Evolutionary conservation across 2,113 vertebrate genomes (phyloP).

Genomic region (Aphelocoma coerulescens): DNA sequence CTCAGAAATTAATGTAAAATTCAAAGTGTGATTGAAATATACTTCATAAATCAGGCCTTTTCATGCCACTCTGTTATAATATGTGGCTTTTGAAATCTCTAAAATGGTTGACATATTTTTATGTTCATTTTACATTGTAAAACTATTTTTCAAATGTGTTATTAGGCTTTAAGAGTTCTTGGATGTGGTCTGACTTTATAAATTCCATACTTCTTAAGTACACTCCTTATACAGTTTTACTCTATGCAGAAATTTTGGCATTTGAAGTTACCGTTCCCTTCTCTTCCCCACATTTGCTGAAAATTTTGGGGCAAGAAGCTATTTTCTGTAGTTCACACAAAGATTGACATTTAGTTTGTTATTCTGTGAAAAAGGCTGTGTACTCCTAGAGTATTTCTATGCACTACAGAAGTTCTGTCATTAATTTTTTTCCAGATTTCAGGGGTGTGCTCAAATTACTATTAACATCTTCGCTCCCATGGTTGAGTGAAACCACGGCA

Average conservation of each 20-base stretch:
- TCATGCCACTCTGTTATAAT: not conserved
- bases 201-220: not conserved
- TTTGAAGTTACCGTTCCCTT: not conserved
- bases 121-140: not conserved
- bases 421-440: not conserved
- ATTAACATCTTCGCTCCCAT: not conserved
- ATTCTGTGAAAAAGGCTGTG: not conserved
- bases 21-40: not conserved
- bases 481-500: not conserved
- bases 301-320: not conserved
- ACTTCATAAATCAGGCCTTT: not conserved
- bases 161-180: not conserved
- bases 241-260: not conserved
- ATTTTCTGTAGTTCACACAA: not conserved
- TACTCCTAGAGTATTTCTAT: not conserved
- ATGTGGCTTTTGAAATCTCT: not conserved
- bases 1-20: constrained; percentile 6
- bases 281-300: not conserved
- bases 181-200: not conserved
- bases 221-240: not conserved
- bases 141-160: not conserved
- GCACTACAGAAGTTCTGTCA: not conserved
- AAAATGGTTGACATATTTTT: not conserved
- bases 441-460: not conserved
- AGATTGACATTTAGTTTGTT: not conserved